Evolutionary conservation across 2,113 vertebrate genomes (phyloP), one percentile per base, ranked within the genome.

Genomic region (Toxostoma redivivum): DNA sequence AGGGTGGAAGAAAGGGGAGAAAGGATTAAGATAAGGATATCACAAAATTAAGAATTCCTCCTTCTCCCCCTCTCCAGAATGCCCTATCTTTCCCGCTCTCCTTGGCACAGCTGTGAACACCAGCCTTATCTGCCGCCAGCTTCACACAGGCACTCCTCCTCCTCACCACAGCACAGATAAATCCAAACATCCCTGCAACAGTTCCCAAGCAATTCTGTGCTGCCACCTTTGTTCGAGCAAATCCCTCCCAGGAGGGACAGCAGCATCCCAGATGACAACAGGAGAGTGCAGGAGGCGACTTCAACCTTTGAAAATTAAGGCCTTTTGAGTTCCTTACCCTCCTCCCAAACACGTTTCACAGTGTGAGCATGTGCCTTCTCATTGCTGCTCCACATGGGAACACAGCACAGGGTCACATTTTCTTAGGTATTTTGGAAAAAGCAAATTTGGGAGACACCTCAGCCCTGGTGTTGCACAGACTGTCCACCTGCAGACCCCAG

Each of bases 21-120:
- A 79, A 85, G 51, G 51, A 78, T 87, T 86, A 64, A 82, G 81
- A 93, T 70, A 95, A 69, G 42, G 50, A 4, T 86, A 86, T 65
- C n/a, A 33, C 47, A 64, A 58, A 91, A 90, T 60, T 48, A 44
- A 81, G n/a, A 86, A 81, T 66, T 67, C 71, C 79, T 92, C 48
- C 70, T 64, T 58, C 47, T 42, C 16, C 44, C 24, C 48, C 27
- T 12, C 58, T 80, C 28, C 60, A 54, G 65, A 51, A 70, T 27
- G 28, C 58, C 42, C 58, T 51, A 58, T 71, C 64, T 30, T 9
- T 37, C 33, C 37, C 0, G 0, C 38, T 53, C 20, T 30, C 47
- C 45, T 42, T 11, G 2, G 65, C 0, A 0, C 89, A 84, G 90
- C 83, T 81, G 81, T 48, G 85, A 81, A 87, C 86, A 92, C 38